These are phyloP conservation scores for Andrena praecox DNA, from an alignment of 2,888 invertebrate genomes.

Conservation along the genomic window DNA sequence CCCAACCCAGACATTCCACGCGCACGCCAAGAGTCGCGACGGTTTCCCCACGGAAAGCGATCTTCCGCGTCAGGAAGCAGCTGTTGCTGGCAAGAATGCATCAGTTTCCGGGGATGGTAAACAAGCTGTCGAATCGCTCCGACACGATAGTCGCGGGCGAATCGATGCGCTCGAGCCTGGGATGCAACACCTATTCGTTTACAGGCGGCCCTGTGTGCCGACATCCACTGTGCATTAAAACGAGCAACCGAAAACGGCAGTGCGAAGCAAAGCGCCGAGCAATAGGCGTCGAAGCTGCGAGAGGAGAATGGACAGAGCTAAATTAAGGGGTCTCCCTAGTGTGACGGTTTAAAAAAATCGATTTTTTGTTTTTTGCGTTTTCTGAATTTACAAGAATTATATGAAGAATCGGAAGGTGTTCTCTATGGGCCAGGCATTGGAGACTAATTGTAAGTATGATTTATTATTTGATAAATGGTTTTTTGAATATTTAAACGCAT, in stretches of 20 bases:
- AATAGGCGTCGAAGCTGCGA: background rate
- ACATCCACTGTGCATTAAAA: slow-evolving; percentile 80
- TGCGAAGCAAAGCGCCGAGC: slow-evolving; percentile 11
- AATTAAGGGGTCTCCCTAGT: too few relatives aligned
- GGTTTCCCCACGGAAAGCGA: slow-evolving; percentile 1
- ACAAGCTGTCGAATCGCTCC: slow-evolving; percentile 31
- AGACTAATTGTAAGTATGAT: too few relatives aligned
- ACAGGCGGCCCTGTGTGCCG: slow-evolving; percentile 8
- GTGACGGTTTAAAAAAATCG: too few relatives aligned
- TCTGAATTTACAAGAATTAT: too few relatives aligned
- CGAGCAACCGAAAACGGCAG: slow-evolving; percentile 55
- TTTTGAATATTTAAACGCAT: too few relatives aligned
- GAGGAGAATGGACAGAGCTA: slow-evolving; percentile 13
- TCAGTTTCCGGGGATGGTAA: slow-evolving; percentile 43
- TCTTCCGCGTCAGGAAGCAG: slow-evolving; percentile 40
- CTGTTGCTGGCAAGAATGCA: slow-evolving; percentile 48
- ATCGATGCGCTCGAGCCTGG: slow-evolving; percentile 40
- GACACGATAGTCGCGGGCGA: slow-evolving; percentile 6
- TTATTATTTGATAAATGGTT: too few relatives aligned
- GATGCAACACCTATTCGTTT: slow-evolving; percentile 11
- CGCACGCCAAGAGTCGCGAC: background rate
- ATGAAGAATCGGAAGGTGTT: too few relatives aligned
- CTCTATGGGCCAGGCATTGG: too few relatives aligned
- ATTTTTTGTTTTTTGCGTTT: too few relatives aligned
- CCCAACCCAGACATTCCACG: background rate